phyloP scores from a whole-genome alignment of 2,113 vertebrate genomes.

The Clarias magur region DNA sequence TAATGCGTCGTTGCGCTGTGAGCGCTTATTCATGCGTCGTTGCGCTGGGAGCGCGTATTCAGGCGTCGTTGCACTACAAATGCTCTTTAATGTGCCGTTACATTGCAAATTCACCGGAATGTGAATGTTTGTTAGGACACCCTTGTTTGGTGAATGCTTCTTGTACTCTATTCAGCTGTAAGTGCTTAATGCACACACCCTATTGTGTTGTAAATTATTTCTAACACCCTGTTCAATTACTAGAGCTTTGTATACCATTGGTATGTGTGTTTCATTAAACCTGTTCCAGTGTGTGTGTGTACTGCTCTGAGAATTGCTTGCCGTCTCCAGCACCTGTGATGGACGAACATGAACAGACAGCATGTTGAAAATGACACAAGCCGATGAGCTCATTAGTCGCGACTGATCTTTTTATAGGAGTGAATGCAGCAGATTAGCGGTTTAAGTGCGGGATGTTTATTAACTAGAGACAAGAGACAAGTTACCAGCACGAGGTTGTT shows the following conservation, averaged over 20 bases:
- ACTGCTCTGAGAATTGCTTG: not conserved
- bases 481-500: not conserved
- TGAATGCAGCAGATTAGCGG: not conserved
- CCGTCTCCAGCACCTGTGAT: not conserved
- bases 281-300: not conserved
- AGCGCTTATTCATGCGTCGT: too few species aligned
- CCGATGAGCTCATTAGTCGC: not conserved
- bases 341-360: not conserved
- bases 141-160: not conserved
- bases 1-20: too few species aligned
- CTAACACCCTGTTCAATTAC: not conserved
- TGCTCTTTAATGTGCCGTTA: too few species aligned
- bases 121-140: not conserved
- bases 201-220: not conserved
- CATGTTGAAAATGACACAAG: not conserved
- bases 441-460: not conserved
- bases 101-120: not conserved
- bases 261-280: not conserved
- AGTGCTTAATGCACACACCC: not conserved
- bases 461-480: not conserved
- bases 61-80: too few species aligned
- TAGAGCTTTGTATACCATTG: not conserved
- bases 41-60: too few species aligned
- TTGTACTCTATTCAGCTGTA: not conserved
- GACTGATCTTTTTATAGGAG: conserved; percentile 9